Evolutionary conservation across 1,140 invertebrate genomes (phyloP).

Genomic region (Subanguina moxae): DNA sequence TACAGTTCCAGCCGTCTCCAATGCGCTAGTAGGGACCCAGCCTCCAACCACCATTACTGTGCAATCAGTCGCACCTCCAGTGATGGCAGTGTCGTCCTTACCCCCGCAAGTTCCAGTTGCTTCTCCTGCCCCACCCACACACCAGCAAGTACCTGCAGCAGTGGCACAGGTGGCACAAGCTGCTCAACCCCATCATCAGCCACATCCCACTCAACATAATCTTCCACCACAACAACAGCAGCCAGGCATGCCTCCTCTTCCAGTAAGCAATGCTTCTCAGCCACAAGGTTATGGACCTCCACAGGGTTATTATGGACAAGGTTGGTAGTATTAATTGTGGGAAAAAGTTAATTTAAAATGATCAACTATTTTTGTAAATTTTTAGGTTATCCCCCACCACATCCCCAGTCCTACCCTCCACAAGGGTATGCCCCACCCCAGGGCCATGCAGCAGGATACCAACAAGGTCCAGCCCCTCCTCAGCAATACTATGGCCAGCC

Average conservation of each 20-base stretch:
- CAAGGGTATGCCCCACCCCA: constrained; percentile 16
- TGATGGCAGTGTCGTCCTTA: background rate
- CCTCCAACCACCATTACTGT: background rate
- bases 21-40: background rate
- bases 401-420: constrained; percentile 30
- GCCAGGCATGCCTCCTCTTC: constrained; percentile 1
- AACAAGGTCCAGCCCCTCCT: constrained; percentile 18
- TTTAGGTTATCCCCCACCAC: background rate
- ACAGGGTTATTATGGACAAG: constrained; percentile 30
- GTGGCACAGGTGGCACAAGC: background rate
- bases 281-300: constrained; percentile 23
- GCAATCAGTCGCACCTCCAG: background rate
- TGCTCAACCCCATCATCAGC: constrained; percentile 12
- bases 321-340: background rate
- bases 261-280: constrained; percentile 17
- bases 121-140: constrained; percentile 18
- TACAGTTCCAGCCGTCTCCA: background rate
- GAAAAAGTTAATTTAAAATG: too few species aligned
- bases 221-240: constrained; percentile 19
- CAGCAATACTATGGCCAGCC: constrained; percentile 23
- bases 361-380: background rate
- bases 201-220: background rate
- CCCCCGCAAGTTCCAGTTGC: constrained; percentile 18
- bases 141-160: background rate
- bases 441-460: constrained; percentile 7